Percentiles rank a stretch among this genome's conserved stretches.
These are phyloP conservation scores for Lacerta agilis DNA, from an alignment of 2,797 vertebrate species.

Conservation along the genomic window DNA sequence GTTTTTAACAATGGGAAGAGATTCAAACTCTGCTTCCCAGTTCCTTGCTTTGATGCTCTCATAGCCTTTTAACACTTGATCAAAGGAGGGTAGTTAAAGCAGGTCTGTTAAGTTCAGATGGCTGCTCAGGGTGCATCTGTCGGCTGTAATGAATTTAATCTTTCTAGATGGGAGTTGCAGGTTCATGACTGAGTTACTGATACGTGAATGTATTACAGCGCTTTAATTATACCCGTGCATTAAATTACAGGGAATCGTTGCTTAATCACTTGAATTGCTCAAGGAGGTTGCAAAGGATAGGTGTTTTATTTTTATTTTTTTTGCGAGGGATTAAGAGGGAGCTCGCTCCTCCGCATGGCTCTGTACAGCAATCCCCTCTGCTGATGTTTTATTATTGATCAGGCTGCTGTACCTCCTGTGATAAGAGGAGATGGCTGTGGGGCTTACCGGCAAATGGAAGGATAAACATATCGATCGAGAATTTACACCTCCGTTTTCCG, in stretches of 20 bases:
- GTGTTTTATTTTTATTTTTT: neutral
- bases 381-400: constrained; percentile 21
- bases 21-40: accelerated
- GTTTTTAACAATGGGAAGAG: accelerated
- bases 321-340: constrained; percentile 20
- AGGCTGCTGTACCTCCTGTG: neutral
- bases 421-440: neutral
- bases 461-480: neutral
- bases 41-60: accelerated
- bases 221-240: constrained; percentile 41
- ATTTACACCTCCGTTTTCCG: neutral
- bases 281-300: constrained; percentile 17
- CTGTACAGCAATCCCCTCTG: neutral
- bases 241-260: constrained; percentile 29
- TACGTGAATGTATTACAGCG: constrained; percentile 10
- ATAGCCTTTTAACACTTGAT: neutral
- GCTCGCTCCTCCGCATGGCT: neutral
- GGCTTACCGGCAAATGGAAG: neutral
- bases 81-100: neutral
- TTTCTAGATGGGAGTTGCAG: constrained; percentile 1
- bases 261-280: constrained; percentile 41
- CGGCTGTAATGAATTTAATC: neutral
- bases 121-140: neutral
- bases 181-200: constrained; percentile 1
- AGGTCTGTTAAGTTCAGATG: neutral